A percentile compares a stretch with the other conserved stretches of the same genome.
Evolutionary conservation across 2,888 invertebrate genomes (phyloP).

Genomic region (Andrena haemorrhoa): DNA sequence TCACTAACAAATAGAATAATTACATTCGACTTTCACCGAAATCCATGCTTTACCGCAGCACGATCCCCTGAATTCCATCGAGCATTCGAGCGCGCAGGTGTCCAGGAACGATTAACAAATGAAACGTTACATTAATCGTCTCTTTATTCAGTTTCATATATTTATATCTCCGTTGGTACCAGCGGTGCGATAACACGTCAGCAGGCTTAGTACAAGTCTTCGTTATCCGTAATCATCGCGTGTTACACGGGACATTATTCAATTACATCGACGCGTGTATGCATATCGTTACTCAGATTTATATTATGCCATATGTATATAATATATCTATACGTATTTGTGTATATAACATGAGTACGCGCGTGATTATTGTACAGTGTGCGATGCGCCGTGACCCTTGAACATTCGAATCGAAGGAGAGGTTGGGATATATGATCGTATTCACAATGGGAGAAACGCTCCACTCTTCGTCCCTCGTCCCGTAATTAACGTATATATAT

Average conservation of each 20-base stretch:
- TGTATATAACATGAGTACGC: slow-evolving; percentile 56
- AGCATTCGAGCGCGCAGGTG: not conserved
- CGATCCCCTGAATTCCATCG: not conserved
- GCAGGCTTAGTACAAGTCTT: slow-evolving; percentile 70
- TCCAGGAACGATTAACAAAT: slow-evolving; percentile 24
- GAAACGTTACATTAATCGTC: slow-evolving; percentile 70
- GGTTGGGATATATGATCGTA: slow-evolving; percentile 54
- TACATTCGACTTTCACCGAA: too few relatives aligned
- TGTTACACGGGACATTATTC: slow-evolving; percentile 63
- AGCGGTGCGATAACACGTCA: slow-evolving; percentile 63
- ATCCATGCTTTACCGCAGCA: too few relatives aligned
- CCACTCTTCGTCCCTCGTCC: slow-evolving; percentile 24
- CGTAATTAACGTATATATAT: slow-evolving; percentile 46
- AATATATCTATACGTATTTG: slow-evolving; percentile 44
- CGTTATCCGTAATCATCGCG: slow-evolving; percentile 34
- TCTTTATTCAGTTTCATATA: slow-evolving; percentile 72
- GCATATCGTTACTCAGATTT: slow-evolving; percentile 68
- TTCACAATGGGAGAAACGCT: slow-evolving; percentile 69
- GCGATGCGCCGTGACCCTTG: slow-evolving; percentile 68
- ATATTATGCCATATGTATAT: slow-evolving; percentile 54
- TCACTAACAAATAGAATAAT: too few relatives aligned
- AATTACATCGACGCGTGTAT: slow-evolving; percentile 72
- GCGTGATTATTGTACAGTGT: slow-evolving; percentile 79
- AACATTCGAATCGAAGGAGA: slow-evolving; percentile 39
- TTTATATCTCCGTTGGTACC: slow-evolving; percentile 67